Evolutionary conservation across 2,797 vertebrate genomes (phyloP).

Genomic region (Helarctos malayanus): DNA sequence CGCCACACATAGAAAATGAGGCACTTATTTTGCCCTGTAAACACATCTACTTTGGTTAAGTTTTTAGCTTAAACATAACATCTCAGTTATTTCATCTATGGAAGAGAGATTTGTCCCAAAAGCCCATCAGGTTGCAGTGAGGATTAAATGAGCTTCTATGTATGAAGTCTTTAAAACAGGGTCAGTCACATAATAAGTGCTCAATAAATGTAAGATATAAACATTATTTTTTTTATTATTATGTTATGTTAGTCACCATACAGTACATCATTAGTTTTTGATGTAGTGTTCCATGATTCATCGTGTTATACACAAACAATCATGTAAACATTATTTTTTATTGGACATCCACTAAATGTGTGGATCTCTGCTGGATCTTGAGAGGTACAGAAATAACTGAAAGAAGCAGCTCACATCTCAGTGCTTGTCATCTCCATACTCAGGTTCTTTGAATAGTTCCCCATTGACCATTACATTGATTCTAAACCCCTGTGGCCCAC

Average conservation of each 20-base stretch:
- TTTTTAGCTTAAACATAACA: neutral
- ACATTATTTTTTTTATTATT: neutral
- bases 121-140: neutral
- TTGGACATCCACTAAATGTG: neutral
- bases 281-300: no score
- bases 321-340: neutral
- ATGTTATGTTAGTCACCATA: no score
- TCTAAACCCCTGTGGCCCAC: neutral
- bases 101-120: neutral
- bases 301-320: no score
- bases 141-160: neutral
- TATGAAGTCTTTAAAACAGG: neutral
- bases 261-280: no score
- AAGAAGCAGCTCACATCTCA: neutral
- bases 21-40: neutral
- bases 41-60: neutral
- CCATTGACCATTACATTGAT: neutral
- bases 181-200: neutral
- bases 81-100: conserved; percentile 17
- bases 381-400: neutral
- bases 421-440: neutral
- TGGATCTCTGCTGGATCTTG: neutral
- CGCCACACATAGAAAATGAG: neutral
- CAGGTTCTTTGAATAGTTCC: neutral
- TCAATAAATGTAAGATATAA: conserved; percentile 36